Conservation (phyloP, 2,797 vertebrate species). For the Falco novaeseelandiae region DNA sequence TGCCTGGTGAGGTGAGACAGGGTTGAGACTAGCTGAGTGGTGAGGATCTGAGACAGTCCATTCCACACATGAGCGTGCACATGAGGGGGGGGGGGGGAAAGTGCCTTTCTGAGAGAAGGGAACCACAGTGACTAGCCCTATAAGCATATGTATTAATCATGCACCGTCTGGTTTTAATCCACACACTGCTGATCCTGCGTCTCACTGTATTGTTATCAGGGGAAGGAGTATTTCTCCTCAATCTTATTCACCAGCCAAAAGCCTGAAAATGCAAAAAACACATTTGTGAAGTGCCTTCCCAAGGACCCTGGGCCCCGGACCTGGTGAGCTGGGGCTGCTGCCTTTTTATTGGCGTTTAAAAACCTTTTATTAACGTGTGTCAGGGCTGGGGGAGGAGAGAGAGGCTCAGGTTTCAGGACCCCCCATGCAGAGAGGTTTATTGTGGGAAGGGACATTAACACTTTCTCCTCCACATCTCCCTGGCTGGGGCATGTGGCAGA, state of each 20-base stretch:
- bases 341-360: constrained; percentile 71
- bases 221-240: constrained; percentile 81
- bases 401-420: constrained; percentile 74
- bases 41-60: constrained; percentile 50
- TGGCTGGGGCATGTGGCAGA: constrained; percentile 19
- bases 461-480: constrained; percentile 70
- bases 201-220: constrained; percentile 82
- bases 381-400: constrained; percentile 59
- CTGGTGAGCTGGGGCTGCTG: constrained; percentile 73
- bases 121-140: constrained; percentile 80
- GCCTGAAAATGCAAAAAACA: constrained; percentile 83
- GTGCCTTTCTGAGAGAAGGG: constrained; percentile 76
- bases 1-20: constrained; percentile 18
- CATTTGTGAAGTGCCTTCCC: constrained; percentile 79
- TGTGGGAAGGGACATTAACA: constrained; percentile 77
- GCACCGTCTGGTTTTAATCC: constrained; percentile 85
- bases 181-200: constrained; percentile 80
- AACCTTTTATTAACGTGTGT: constrained; percentile 71
- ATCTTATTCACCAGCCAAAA: constrained; percentile 82
- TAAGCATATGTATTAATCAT: constrained; percentile 85
- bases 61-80: constrained; percentile 54
- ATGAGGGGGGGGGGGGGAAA: not conserved
- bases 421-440: constrained; percentile 73
- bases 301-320: constrained; percentile 70
- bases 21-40: constrained; percentile 22